Evolutionary conservation across 2,113 vertebrate genomes (phyloP), one percentile per base, ranked within the genome.

Genomic region (Galemys pyrenaicus): DNA sequence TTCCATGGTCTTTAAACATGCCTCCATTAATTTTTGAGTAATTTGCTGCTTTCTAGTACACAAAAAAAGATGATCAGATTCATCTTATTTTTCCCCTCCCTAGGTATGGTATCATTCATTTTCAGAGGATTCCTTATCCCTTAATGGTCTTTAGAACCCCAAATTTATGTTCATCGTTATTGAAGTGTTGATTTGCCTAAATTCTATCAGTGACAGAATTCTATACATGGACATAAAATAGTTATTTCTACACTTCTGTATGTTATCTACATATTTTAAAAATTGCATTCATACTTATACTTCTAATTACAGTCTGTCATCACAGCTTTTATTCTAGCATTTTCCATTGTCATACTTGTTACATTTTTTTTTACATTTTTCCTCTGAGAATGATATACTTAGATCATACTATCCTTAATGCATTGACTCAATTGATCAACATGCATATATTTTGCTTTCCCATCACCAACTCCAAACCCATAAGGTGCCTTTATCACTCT

Each of bases 71-170:
- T 51, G 5, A 37, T 10, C 2, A 19, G 22, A 3, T 67, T 80
- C 41, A 51, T 54, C 2, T 82, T 44, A 19, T 4, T 11, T 4
- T 37, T 78, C 10, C 3, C 9, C 4, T 87, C 51, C 44, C 12
- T 20, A 75, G 37, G 3, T 46, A 26, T 9, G 64, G 1, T 56
- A 71, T 46, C 17, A 54, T 4, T 17, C 3, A 71, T 73, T 90
- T n/a, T 65, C 30, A 44, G 30, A 77, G 54, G 8, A 80, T 22
- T 28, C 6, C 30, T n/a, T 68, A 3, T n/a, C 28, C 8, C 1
- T 90, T 58, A 58, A 67, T 56, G 2, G 6, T 10, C 17, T 90
- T 91, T n/a, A 88, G 35, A 92, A 86, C 6, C 60, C 51, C 81
- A 68, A 1, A 26, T 37, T 3, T 51, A 35, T 32, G 1, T 0